A percentile compares a stretch with the other conserved stretches of the same genome.
Evolutionary conservation across 2,888 invertebrate species (phyloP).

Genomic region (Argyra leucocephala): DNA sequence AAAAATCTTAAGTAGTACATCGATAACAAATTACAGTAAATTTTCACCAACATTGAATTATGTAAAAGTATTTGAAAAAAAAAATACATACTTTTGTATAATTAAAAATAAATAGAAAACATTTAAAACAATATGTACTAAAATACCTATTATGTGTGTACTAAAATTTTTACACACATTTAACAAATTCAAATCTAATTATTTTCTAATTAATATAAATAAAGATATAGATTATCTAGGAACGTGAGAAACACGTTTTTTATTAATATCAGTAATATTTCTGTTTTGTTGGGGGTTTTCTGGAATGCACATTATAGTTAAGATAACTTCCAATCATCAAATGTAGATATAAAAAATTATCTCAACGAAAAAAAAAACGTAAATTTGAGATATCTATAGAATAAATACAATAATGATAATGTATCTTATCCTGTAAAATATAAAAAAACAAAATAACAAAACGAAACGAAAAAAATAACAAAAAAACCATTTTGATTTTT

Average conservation of each 20-base stretch:
- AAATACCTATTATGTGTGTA: too few relatives aligned
- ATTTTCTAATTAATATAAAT: neutral
- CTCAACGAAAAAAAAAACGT: neutral
- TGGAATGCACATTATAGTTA: slow-evolving; percentile 6
- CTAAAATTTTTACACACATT: too few relatives aligned
- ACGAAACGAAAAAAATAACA: too few relatives aligned
- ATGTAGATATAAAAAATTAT: slow-evolving; percentile 2
- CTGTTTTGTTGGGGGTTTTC: slow-evolving; percentile 1
- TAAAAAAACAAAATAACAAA: too few relatives aligned
- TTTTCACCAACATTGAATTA: too few relatives aligned
- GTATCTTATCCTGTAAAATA: neutral
- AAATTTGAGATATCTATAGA: slow-evolving; percentile 4
- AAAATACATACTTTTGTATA: too few relatives aligned
- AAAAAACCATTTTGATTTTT: neutral
- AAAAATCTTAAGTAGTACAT: too few relatives aligned
- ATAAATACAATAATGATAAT: slow-evolving; percentile 6
- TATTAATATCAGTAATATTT: neutral
- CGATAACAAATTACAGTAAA: too few relatives aligned
- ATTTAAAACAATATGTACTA: too few relatives aligned
- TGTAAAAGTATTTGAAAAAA: too few relatives aligned
- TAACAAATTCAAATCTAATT: neutral
- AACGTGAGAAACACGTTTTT: neutral
- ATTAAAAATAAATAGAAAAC: too few relatives aligned
- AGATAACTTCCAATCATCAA: slow-evolving; percentile 6
- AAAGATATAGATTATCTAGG: neutral